These are phyloP conservation scores for Falcaria lacertinaria DNA, from an alignment of 2,888 invertebrate species.

Conservation along the genomic window DNA sequence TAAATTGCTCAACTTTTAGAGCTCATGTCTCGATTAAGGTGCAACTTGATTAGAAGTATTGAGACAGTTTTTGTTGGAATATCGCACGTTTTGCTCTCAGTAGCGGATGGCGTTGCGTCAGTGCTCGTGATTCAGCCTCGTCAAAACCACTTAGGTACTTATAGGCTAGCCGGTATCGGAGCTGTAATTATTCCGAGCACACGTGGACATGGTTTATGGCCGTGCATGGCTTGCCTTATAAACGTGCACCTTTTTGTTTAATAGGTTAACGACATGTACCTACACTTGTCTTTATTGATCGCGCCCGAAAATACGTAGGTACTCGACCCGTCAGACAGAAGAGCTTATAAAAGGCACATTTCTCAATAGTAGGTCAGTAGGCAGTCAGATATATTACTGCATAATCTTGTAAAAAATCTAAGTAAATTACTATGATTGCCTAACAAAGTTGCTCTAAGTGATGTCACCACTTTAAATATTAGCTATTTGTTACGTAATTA, in stretches of 20 bases:
- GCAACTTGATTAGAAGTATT: constrained; percentile 5
- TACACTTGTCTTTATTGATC: constrained; percentile 55
- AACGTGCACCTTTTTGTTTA: constrained; percentile 62
- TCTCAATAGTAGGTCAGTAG: neutral
- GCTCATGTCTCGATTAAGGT: constrained; percentile 7
- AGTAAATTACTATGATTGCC: constrained; percentile 27
- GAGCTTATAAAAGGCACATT: neutral
- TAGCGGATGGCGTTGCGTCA: constrained; percentile 49
- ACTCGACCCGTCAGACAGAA: constrained; percentile 1
- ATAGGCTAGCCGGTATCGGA: constrained; percentile 33
- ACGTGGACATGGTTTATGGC: constrained; percentile 68
- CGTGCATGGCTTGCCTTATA: constrained; percentile 58
- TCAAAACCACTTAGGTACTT: constrained; percentile 45
- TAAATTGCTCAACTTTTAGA: constrained; percentile 15
- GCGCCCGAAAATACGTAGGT: constrained; percentile 33
- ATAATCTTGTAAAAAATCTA: constrained; percentile 16
- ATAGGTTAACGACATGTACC: constrained; percentile 67
- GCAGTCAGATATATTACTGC: neutral
- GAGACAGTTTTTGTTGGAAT: constrained; percentile 35
- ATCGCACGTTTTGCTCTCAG: constrained; percentile 32
- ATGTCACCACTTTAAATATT: constrained; percentile 38
- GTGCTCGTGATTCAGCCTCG: constrained; percentile 58
- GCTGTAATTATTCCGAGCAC: constrained; percentile 71
- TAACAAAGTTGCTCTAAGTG: constrained; percentile 23
- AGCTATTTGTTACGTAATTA: constrained; percentile 28